Percentiles rank a stretch among this genome's conserved stretches.
These are phyloP conservation scores for Pristionchus fissidentatus DNA, from an alignment of 2,888 invertebrate genomes.

Conservation along the genomic window DNA sequence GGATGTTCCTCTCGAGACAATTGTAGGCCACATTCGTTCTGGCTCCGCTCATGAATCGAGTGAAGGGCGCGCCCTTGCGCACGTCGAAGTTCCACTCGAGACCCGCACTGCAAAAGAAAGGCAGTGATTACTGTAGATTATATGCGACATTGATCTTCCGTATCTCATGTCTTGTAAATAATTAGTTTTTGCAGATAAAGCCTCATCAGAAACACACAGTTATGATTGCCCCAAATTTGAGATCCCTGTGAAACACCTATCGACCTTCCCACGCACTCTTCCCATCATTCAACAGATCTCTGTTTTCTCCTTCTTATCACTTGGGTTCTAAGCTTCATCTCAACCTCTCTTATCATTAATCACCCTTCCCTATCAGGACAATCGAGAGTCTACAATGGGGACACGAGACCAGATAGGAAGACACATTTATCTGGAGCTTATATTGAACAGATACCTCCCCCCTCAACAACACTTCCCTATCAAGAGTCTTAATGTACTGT, in stretches of 20 bases:
- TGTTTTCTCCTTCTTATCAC: background rate
- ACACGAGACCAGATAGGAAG: too few species aligned
- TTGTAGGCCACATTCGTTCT: constrained; percentile 94
- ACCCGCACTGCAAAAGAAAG: constrained; percentile 83
- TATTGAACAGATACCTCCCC: too few species aligned
- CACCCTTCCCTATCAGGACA: background rate
- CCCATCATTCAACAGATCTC: background rate
- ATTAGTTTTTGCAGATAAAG: background rate
- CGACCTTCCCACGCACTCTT: too few species aligned
- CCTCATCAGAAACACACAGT: background rate
- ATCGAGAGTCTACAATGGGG: too few species aligned
- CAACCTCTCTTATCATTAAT: background rate
- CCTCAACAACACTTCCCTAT: too few species aligned
- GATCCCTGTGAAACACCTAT: too few species aligned
- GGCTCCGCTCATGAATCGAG: constrained; percentile 92
- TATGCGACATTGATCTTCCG: background rate
- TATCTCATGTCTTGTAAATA: background rate
- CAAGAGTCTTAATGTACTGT: too few species aligned
- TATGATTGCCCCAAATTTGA: too few species aligned
- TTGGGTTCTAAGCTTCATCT: background rate
- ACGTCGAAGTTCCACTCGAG: constrained; percentile 92
- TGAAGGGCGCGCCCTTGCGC: constrained; percentile 88
- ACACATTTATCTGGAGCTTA: too few species aligned
- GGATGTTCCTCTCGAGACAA: constrained; percentile 90
- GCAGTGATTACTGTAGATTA: constrained; percentile 5